Base-by-base conservation (phyloP, 2,888 invertebrate species). In the Tetropium fuscum region DNA sequence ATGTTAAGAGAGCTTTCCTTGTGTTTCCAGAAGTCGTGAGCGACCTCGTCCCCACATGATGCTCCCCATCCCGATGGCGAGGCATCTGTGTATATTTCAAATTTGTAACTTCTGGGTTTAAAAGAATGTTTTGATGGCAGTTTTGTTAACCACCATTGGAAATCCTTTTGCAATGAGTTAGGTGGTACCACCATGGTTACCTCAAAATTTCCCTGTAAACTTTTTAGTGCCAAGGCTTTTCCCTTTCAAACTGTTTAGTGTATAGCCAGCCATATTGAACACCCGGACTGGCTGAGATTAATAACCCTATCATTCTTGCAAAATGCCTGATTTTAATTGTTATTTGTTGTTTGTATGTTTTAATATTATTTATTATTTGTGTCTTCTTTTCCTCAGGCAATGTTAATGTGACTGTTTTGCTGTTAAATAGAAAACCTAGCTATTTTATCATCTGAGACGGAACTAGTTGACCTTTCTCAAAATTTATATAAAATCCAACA, bases 11-110 rank as follows among this genome's bases (percentile, higher is more conserved):
- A 13, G 2, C 3, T 13, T n/a, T 34, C 34, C 6, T 10, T n/a
- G 2, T 34, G 3, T 5, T 2, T 11, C 34, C 34, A 34, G 34
- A 34, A 10, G 3, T 6, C 34, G 6, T 13, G 34, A 3, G 34
- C 6, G 13, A 34, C 34, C 13, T 34, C 13, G 5, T 4, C n/a
- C 2, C 13, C 13, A 16, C 18, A 38, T 5, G 8, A 15, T n/a
- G 38, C 41, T 6, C 41, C 41, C 20, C 38, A 38, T 1, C 38
- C 16, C 18, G 38, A 7, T 15, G 15, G 15, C 1, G 38, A 38
- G 15, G 38, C 38, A 15, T 38, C 38, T 38, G 38, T 15, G 18
- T 15, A 38, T 38, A 38, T 38, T 15, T 15, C 38, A 2, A 27
- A n/a, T 27, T 27, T 7, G 7, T 27, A 27, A 27, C n/a, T 27